Evolutionary conservation across 1,140 invertebrate species (phyloP).

Genomic region (Stegodyphus mimosarum): DNA sequence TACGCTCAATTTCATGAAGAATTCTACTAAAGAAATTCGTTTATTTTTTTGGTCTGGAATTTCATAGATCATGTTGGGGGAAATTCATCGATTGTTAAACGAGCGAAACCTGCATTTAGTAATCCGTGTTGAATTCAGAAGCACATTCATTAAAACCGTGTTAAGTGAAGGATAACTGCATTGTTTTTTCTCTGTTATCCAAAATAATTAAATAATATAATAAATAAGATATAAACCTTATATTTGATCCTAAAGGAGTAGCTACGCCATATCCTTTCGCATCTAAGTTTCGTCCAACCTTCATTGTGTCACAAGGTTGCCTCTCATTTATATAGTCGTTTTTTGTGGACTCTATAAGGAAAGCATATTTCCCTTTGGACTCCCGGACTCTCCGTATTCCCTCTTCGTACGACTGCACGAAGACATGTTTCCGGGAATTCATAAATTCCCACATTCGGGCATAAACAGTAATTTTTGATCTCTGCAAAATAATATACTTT

Average conservation of each 20-base stretch:
- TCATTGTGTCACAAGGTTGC: slow-evolving; percentile 95
- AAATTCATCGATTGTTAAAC: too few relatives aligned
- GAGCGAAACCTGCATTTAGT: too few relatives aligned
- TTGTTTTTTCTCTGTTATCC: neutral
- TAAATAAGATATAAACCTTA: slow-evolving; percentile 75
- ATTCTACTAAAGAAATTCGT: too few relatives aligned
- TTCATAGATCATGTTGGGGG: too few relatives aligned
- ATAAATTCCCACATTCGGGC: slow-evolving; percentile 97
- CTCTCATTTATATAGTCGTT: slow-evolving; percentile 95
- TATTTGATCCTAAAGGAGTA: slow-evolving; percentile 87
- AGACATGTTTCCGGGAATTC: slow-evolving; percentile 84
- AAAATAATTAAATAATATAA: neutral
- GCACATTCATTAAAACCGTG: too few relatives aligned
- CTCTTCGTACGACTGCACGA: slow-evolving; percentile 84
- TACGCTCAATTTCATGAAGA: too few relatives aligned
- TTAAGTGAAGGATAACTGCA: too few relatives aligned
- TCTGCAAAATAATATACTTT: slow-evolving; percentile 71
- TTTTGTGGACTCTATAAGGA: slow-evolving; percentile 92
- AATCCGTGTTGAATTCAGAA: too few relatives aligned
- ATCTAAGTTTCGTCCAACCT: slow-evolving; percentile 89
- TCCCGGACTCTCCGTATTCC: slow-evolving; percentile 83
- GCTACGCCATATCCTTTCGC: slow-evolving; percentile 94
- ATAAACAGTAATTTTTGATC: slow-evolving; percentile 89
- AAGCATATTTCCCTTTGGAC: slow-evolving; percentile 92
- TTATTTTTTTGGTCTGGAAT: too few relatives aligned